phyloP scores from a whole-genome alignment of 2,113 vertebrate genomes.

The Rhea pennata region DNA sequence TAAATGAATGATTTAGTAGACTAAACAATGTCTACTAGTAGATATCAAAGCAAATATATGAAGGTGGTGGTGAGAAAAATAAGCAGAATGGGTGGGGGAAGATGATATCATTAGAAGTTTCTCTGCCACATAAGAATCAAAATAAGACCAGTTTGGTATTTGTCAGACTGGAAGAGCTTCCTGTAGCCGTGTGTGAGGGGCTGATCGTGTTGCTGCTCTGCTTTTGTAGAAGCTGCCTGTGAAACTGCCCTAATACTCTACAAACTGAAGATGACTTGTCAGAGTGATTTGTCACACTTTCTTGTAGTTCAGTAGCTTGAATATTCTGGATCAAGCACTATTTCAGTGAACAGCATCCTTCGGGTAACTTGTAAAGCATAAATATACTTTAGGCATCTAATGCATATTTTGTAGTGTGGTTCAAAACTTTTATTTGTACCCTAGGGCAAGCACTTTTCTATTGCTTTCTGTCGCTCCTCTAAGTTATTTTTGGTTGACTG shows the following conservation, averaged over 20 bases:
- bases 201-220: background rate
- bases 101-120: background rate
- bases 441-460: background rate
- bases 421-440: background rate
- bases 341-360: background rate
- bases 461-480: background rate
- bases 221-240: background rate
- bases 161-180: background rate
- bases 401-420: rapidly evolving
- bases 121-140: background rate
- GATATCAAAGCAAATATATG: background rate
- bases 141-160: background rate
- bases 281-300: background rate
- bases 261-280: background rate
- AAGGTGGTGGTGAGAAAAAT: background rate
- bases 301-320: background rate
- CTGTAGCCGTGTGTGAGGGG: rapidly evolving
- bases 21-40: background rate
- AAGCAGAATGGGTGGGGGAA: background rate
- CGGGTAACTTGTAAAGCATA: background rate
- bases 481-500: background rate
- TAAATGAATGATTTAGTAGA: background rate
- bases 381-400: rapidly evolving
- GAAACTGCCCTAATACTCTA: background rate
- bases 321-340: background rate